Percentiles rank a stretch among this genome's conserved stretches.
Conservation (phyloP, 2,113 vertebrate species). For the Seriola aureovittata region DNA sequence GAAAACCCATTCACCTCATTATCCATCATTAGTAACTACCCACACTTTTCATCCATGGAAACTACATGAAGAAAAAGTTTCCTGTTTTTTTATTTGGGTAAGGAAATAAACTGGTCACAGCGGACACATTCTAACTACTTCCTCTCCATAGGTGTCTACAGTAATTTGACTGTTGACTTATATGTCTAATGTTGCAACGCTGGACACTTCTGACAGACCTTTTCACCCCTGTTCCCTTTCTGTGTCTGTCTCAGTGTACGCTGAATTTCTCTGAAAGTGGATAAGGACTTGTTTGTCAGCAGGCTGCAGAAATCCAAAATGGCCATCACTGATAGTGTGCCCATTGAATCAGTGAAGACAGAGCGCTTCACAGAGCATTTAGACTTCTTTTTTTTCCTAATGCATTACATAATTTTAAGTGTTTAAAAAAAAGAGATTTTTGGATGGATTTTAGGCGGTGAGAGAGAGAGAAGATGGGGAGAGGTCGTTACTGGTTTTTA, state of each 20-base stretch:
- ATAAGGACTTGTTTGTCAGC: constrained; percentile 31
- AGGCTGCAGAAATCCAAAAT: constrained; percentile 10
- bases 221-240: constrained; percentile 20
- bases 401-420: constrained; percentile 68
- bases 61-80: constrained; percentile 25
- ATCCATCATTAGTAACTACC: constrained; percentile 7
- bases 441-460: constrained; percentile 49
- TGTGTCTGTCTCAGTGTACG: neutral
- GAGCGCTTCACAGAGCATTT: constrained; percentile 20
- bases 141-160: neutral
- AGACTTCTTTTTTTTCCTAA: constrained; percentile 14
- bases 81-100: constrained; percentile 1
- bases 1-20: constrained; percentile 35
- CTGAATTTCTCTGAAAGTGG: neutral
- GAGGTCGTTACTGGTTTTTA: constrained; percentile 42
- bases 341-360: constrained; percentile 37
- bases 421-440: constrained; percentile 28
- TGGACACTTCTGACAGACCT: neutral
- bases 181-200: neutral
- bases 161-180: constrained; percentile 5
- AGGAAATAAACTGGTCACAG: constrained; percentile 21
- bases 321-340: constrained; percentile 30
- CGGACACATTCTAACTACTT: neutral
- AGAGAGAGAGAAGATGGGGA: constrained; percentile 57
- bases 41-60: constrained; percentile 21